Conservation (phyloP, 2,113 vertebrate genomes). For the Speoplatyrhinus poulsoni region DNA sequence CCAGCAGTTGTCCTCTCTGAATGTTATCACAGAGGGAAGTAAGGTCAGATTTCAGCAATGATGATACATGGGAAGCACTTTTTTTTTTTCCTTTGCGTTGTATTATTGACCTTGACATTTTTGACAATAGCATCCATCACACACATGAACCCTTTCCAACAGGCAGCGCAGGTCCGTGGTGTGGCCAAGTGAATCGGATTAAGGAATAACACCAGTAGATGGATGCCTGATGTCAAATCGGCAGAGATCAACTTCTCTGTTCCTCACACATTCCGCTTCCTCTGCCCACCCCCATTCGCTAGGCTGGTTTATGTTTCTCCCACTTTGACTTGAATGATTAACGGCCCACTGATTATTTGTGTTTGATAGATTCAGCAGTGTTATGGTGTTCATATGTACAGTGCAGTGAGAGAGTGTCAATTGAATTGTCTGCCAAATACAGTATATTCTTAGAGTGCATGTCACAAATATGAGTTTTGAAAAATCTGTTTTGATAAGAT, state of each 20-base stretch:
- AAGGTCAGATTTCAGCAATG: constrained; percentile 89
- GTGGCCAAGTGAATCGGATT: constrained; percentile 90
- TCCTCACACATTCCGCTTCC: constrained; percentile 73
- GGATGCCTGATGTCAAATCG: constrained; percentile 83
- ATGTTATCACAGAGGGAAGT: constrained; percentile 92
- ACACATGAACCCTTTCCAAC: constrained; percentile 88
- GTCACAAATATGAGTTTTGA: constrained; percentile 2
- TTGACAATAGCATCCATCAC: constrained; percentile 98
- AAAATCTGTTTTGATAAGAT: constrained; percentile 10
- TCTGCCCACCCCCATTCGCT: constrained; percentile 51
- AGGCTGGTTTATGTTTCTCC: constrained; percentile 56
- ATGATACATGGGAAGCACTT: constrained; percentile 91
- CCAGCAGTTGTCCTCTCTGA: constrained; percentile 87
- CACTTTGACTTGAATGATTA: constrained; percentile 66
- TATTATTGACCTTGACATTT: constrained; percentile 94
- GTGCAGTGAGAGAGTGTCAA: constrained; percentile 44
- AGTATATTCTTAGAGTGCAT: background rate
- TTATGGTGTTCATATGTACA: constrained; percentile 41
- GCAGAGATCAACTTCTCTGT: constrained; percentile 82
- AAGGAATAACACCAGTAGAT: constrained; percentile 89
- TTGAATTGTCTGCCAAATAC: constrained; percentile 35
- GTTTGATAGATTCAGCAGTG: constrained; percentile 55
- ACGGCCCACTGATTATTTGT: constrained; percentile 46
- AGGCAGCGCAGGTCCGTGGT: constrained; percentile 80
- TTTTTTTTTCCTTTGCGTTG: constrained; percentile 71